Conservation (phyloP, 1,140 invertebrate genomes). For the Argopecten irradians region DNA sequence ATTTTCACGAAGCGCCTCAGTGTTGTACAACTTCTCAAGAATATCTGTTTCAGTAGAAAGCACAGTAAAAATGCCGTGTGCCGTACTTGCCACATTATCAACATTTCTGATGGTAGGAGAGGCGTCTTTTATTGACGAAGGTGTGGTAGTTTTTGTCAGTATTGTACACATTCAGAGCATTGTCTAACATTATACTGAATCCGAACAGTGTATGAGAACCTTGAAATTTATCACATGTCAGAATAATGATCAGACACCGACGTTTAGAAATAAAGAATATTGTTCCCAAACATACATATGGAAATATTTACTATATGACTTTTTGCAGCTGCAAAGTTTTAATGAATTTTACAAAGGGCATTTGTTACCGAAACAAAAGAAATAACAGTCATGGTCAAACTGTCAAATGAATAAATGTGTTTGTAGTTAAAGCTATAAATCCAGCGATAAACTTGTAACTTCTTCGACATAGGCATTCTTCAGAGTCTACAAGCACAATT, state of each 20-base stretch:
- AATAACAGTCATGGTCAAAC: not conserved
- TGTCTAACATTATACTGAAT: not conserved
- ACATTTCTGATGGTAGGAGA: not conserved
- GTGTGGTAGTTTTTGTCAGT: not conserved
- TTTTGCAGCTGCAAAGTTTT: conserved; percentile 10
- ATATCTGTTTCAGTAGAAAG: not conserved
- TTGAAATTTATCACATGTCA: not conserved
- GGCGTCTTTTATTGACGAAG: not conserved
- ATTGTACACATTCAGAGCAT: not conserved
- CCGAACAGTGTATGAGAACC: not conserved
- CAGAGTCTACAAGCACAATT: not conserved
- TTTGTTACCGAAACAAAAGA: not conserved
- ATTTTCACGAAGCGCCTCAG: not conserved
- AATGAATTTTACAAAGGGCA: not conserved
- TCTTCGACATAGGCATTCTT: not conserved
- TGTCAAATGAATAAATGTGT: not conserved
- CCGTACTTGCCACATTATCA: not conserved
- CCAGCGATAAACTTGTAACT: not conserved
- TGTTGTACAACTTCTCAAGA: not conserved
- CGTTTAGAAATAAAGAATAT: not conserved
- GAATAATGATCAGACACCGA: not conserved
- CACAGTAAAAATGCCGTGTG: not conserved
- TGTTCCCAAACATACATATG: not conserved
- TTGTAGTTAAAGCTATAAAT: not conserved
- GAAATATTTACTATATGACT: not conserved